Evolutionary conservation across 2,888 invertebrate genomes (phyloP), one percentile per base, ranked within the genome.

Genomic region (Drosophila paranaensis): DNA sequence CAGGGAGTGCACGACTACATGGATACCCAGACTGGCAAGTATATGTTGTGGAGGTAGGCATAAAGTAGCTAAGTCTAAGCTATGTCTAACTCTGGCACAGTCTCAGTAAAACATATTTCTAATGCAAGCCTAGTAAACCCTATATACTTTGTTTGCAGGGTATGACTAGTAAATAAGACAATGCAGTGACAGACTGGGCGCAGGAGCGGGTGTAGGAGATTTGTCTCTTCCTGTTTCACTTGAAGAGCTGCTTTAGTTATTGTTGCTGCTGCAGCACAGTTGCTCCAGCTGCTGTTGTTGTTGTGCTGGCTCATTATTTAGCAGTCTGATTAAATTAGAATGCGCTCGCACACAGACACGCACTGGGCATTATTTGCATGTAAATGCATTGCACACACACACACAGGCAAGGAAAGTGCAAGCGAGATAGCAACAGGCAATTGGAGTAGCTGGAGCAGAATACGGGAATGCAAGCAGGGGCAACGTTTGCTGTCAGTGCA

Each of bases 241-340:
- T 58, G 66, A 58, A 33, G 68, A 14, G 40, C 14, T 68, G 57
- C 56, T 14, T 39, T 45, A 48, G 39, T n/a, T 46, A 50, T 37
- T 62, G 61, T 33, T 69, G 50, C 16, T 50, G 51, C 30, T 58
- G 55, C 33, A 30, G 48, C 48, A 33, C 11, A 48, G 48, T 48
- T 50, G 48, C 25, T 14, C 20, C 20, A 20, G 45, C 45, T 14
- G 45, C 8, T 45, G 37, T 11, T 68, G 78, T 14, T 71, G 71
- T 67, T 63, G 51, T 61, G 74, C 65, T 77, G 77, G 65, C 89
- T 84, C 85, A 89, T 84, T 84, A 84, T 84, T 89, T 84, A 81
- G 71, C 77, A 88, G 74, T 58, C 88, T 84, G 88, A 88, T 84
- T 88, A 81, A 88, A 84, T 89, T 89, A 89, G 84, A 79, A 84